These are phyloP conservation scores for Smutsia temminckii DNA, from an alignment of 2,797 vertebrate species.

Conservation along the genomic window DNA sequence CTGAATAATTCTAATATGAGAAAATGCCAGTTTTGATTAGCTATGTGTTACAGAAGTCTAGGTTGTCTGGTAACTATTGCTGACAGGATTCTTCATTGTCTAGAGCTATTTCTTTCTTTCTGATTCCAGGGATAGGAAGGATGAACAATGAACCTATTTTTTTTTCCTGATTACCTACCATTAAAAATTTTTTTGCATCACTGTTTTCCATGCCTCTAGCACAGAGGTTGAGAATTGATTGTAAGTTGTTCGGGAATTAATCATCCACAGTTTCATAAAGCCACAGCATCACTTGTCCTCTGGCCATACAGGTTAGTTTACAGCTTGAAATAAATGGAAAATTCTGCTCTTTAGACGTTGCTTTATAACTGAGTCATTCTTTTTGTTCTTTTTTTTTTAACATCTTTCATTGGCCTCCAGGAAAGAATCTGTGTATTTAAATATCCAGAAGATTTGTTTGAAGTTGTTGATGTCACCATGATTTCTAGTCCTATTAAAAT, in stretches of 20 bases:
- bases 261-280: not conserved
- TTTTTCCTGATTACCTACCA: not conserved
- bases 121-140: not conserved
- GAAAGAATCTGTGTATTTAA: constrained; percentile 78
- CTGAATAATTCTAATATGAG: not conserved
- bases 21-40: constrained; percentile 11
- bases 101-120: not conserved
- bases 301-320: not conserved
- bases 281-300: not conserved
- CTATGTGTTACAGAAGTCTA: not conserved
- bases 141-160: not conserved
- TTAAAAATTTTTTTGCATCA: not conserved
- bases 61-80: not conserved
- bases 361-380: constrained; percentile 33
- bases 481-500: constrained; percentile 81
- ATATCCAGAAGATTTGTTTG: constrained; percentile 78
- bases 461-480: constrained; percentile 78
- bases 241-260: not conserved
- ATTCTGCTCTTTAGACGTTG: constrained; percentile 47
- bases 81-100: not conserved
- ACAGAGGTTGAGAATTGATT: not conserved
- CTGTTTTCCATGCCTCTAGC: not conserved
- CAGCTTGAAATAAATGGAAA: constrained; percentile 41
- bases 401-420: constrained; percentile 44
- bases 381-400: constrained; percentile 6